A percentile compares a stretch with the other conserved stretches of the same genome.
phyloP scores from a whole-genome alignment of 2,888 invertebrate genomes.

The Homarus gammarus region DNA sequence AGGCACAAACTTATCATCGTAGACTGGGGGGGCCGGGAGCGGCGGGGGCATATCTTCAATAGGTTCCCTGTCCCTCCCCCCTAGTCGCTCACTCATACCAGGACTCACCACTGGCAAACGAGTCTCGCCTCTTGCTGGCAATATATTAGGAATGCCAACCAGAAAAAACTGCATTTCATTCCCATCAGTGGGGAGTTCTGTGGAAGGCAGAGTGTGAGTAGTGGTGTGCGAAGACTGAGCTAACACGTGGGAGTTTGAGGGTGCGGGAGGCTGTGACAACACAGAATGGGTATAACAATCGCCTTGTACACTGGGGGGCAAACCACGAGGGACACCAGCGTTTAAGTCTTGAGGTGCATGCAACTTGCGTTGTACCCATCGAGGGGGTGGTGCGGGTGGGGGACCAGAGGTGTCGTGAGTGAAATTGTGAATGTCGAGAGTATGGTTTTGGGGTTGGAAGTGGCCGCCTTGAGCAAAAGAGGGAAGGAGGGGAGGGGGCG shows the following conservation, averaged over 20 bases:
- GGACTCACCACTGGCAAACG: not conserved
- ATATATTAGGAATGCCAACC: slow-evolving; percentile 12
- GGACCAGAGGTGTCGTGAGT: not conserved
- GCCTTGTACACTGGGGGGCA: not conserved
- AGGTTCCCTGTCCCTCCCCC: not conserved
- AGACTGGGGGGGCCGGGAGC: not conserved
- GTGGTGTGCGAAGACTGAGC: not conserved
- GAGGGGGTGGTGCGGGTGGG: slow-evolving; percentile 65
- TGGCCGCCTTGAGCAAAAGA: no score
- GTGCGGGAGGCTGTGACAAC: not conserved
- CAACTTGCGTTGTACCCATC: slow-evolving; percentile 52
- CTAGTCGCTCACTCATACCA: not conserved
- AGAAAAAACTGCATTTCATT: slow-evolving; percentile 47
- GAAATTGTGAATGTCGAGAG: not conserved
- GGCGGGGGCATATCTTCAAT: not conserved
- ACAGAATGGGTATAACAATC: not conserved
- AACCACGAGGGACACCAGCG: not conserved
- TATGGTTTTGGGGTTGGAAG: not conserved
- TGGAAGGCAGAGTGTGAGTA: not conserved
- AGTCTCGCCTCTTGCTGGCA: not conserved
- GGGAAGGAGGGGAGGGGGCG: slow-evolving; percentile 17
- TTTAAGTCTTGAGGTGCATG: not conserved
- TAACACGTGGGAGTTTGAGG: not conserved
- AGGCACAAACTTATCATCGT: not conserved
- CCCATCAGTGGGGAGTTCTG: not conserved